Evolutionary conservation across 2,888 invertebrate genomes (phyloP).

Genomic region (Amaurobius ferox): DNA sequence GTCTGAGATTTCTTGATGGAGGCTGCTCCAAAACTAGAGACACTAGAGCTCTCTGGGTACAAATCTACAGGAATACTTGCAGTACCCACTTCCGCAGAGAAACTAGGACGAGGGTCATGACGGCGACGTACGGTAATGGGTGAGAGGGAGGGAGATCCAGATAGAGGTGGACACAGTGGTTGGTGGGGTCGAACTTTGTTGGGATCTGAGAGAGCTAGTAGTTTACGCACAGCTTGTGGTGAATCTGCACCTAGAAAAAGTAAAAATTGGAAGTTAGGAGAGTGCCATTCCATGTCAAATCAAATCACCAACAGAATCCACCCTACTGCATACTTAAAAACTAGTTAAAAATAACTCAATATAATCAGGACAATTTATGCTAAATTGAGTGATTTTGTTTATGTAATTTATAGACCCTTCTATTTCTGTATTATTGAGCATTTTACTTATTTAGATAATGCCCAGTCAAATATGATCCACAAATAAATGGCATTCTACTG

Average conservation of each 20-base stretch:
- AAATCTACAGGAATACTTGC: slow-evolving; percentile 86
- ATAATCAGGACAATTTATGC: no score
- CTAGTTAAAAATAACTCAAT: no score
- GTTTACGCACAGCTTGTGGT: slow-evolving; percentile 96
- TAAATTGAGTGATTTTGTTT: no score
- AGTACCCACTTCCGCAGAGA: slow-evolving; percentile 91
- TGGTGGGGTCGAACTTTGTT: slow-evolving; percentile 69
- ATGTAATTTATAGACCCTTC: no score
- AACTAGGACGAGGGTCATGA: slow-evolving; percentile 78
- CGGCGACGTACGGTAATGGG: slow-evolving; percentile 31
- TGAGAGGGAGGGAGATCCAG: slow-evolving; percentile 37
- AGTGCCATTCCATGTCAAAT: no score
- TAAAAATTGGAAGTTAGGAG: no score
- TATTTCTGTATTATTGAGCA: no score
- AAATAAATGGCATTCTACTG: no score
- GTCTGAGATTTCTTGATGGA: slow-evolving; percentile 87
- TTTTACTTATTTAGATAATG: no score
- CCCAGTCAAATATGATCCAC: no score
- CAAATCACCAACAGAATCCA: no score
- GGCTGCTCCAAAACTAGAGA: slow-evolving; percentile 92
- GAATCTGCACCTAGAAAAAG: slow-evolving; percentile 86
- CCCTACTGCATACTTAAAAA: no score
- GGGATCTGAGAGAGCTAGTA: slow-evolving; percentile 86
- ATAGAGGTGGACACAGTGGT: slow-evolving; percentile 49
- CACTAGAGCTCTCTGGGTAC: slow-evolving; percentile 96